These are phyloP conservation scores for Drosophila eohydei DNA, from an alignment of 2,888 invertebrate species.

Conservation along the genomic window DNA sequence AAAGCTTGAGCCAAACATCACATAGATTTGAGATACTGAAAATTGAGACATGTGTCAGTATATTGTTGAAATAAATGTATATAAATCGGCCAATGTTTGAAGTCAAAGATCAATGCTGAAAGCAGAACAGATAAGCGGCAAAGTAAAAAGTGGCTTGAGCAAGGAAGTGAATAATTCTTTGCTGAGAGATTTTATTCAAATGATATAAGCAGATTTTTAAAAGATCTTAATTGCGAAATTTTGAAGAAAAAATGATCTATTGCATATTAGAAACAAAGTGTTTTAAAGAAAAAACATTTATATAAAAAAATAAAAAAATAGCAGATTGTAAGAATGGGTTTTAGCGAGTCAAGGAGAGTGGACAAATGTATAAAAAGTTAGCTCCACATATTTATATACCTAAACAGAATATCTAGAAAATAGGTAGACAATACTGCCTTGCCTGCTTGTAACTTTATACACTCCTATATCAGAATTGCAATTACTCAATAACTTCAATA, in stretches of 20 bases:
- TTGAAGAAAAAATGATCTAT: neutral
- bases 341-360: neutral
- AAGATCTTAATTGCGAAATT: neutral
- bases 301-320: neutral
- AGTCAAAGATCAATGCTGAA: constrained; percentile 68
- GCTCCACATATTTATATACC: neutral
- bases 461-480: neutral
- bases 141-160: constrained; percentile 23
- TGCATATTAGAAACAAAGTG: neutral
- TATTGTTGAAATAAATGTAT: constrained; percentile 10
- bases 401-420: neutral
- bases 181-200: constrained; percentile 9
- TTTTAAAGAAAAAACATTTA: too few relatives aligned
- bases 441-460: neutral
- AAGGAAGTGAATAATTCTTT: constrained; percentile 50
- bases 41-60: constrained; percentile 51
- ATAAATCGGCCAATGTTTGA: constrained; percentile 39
- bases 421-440: too few relatives aligned
- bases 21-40: constrained; percentile 58
- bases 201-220: constrained; percentile 19
- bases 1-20: constrained; percentile 59
- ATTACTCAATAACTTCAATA: neutral
- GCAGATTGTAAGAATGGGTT: neutral
- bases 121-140: constrained; percentile 46
- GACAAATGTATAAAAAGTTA: too few relatives aligned